Percentiles rank a stretch among this genome's conserved stretches.
Conservation (phyloP, 2,888 invertebrate species). For the Coenonympha arcania region DNA sequence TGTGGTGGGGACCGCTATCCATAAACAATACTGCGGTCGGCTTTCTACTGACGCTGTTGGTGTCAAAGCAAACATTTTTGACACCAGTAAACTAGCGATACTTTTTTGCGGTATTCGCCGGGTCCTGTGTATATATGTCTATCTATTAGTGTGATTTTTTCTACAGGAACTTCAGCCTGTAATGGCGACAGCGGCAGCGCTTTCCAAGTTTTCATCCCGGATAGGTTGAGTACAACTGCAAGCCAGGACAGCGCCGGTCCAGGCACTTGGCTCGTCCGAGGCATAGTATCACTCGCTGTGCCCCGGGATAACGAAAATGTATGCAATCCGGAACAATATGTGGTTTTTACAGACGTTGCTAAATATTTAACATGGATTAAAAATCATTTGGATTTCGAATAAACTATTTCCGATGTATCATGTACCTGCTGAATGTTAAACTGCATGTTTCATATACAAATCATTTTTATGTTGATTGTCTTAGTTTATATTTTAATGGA, state of each 20-base stretch:
- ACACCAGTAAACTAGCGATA: too few relatives aligned
- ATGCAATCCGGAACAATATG: constrained; percentile 59
- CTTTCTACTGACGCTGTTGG: too few relatives aligned
- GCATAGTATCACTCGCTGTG: constrained; percentile 43
- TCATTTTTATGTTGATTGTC: too few relatives aligned
- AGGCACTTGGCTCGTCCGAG: constrained; percentile 43
- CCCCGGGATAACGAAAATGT: constrained; percentile 34
- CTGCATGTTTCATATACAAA: too few relatives aligned
- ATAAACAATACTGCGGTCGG: too few relatives aligned
- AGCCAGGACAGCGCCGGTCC: constrained; percentile 26
- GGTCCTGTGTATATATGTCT: too few relatives aligned
- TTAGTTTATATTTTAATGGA: too few relatives aligned
- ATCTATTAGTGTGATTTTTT: too few relatives aligned
- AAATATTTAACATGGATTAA: constrained; percentile 44
- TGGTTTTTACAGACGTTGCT: constrained; percentile 60
- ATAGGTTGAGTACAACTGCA: constrained; percentile 29
- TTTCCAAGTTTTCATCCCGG: constrained; percentile 49
- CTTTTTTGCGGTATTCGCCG: too few relatives aligned
- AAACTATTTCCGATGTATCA: background rate
- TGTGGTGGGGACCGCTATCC: too few relatives aligned
- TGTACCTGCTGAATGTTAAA: too few relatives aligned
- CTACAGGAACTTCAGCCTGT: constrained; percentile 61
- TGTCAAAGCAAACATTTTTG: too few relatives aligned
- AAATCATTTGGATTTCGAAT: background rate
- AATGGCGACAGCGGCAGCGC: constrained; percentile 72